Evolutionary conservation across 2,888 invertebrate genomes (phyloP).

Genomic region (Phaonia tiefii): DNA sequence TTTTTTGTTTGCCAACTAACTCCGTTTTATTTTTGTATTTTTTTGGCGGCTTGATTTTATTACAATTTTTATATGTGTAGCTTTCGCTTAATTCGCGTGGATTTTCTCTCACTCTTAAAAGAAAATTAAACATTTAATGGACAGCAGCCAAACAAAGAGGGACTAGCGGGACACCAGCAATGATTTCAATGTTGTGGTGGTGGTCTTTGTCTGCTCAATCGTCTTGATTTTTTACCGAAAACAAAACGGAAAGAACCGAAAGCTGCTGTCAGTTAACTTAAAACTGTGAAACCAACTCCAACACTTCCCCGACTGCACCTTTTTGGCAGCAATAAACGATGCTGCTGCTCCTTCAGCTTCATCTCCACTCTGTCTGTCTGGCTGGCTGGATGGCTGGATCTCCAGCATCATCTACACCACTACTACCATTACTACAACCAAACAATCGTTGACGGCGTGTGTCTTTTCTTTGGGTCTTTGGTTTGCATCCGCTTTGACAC

Average conservation of each 20-base stretch:
- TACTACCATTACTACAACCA: conserved; percentile 37
- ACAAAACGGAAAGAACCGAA: conserved; percentile 39
- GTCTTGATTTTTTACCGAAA: background rate
- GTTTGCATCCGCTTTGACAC: conserved; percentile 65
- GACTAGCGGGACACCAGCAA: conserved; percentile 11
- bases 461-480: conserved; percentile 34
- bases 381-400: conserved; percentile 25
- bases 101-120: no score
- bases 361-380: conserved; percentile 54
- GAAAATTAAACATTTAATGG: conserved; percentile 22
- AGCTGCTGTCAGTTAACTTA: conserved; percentile 15
- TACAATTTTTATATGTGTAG: conserved; percentile 33
- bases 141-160: conserved; percentile 14
- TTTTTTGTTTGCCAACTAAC: background rate
- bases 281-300: conserved; percentile 47
- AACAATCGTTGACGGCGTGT: conserved; percentile 53
- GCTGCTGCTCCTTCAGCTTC: conserved; percentile 4
- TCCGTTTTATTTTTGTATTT: conserved; percentile 59
- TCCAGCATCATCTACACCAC: conserved; percentile 22
- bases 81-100: no score
- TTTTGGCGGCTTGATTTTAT: background rate
- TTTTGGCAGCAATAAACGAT: conserved; percentile 7
- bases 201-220: conserved; percentile 9
- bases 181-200: background rate
- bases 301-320: conserved; percentile 43